These are phyloP conservation scores for Hiodon alosoides DNA, from an alignment of 2,113 vertebrate species.

Conservation along the genomic window DNA sequence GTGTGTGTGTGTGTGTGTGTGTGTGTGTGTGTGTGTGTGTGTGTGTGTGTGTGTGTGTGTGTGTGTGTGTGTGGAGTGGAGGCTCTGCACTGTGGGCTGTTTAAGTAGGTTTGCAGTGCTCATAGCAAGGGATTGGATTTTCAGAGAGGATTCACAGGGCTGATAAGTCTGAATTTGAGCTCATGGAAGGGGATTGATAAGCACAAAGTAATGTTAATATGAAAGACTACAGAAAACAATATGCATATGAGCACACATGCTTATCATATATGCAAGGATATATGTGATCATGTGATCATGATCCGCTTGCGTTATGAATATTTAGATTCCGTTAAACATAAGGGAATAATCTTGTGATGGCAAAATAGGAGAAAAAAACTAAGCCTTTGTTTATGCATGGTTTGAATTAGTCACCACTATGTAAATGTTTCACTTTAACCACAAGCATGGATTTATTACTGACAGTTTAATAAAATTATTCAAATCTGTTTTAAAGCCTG, in stretches of 20 bases:
- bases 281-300: neutral
- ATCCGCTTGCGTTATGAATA: slow-evolving; percentile 10
- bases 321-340: slow-evolving; percentile 8
- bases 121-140: neutral
- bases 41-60: neutral
- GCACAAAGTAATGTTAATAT: slow-evolving; percentile 23
- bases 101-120: slow-evolving; percentile 10
- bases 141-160: slow-evolving; percentile 22
- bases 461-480: slow-evolving; percentile 48
- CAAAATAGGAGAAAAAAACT: slow-evolving; percentile 19
- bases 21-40: neutral
- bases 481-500: slow-evolving; percentile 36
- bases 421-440: slow-evolving; percentile 6
- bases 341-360: slow-evolving; percentile 24
- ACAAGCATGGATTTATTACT: slow-evolving; percentile 36
- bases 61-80: neutral
- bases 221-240: slow-evolving; percentile 3
- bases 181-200: slow-evolving; percentile 20
- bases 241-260: slow-evolving; percentile 15
- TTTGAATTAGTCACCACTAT: slow-evolving; percentile 16
- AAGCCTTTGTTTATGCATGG: slow-evolving; percentile 19
- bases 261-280: slow-evolving; percentile 2
- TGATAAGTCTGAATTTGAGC: slow-evolving; percentile 32
- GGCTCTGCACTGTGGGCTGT: slow-evolving; percentile 18
- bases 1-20: neutral